phyloP scores from a whole-genome alignment of 2,113 vertebrate genomes.

The Cephalophus harveyi region DNA sequence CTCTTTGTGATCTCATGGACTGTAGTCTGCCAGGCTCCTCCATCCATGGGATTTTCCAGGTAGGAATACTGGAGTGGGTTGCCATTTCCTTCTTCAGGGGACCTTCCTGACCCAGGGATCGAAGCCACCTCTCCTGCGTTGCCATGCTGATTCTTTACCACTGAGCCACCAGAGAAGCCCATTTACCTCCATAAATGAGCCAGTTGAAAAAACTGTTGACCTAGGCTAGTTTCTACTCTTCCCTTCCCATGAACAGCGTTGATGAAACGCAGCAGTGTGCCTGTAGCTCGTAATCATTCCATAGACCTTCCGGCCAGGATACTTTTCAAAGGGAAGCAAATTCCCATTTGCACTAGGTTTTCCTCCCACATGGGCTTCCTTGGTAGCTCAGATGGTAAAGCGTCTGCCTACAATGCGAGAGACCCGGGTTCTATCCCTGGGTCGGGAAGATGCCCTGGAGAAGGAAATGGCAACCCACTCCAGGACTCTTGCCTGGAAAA shows the following conservation, averaged over 20 bases:
- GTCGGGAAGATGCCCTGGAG: too few species aligned
- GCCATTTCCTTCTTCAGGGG: not conserved
- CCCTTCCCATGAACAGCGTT: not conserved
- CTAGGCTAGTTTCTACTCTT: not conserved
- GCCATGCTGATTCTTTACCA: not conserved
- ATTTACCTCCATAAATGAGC: not conserved
- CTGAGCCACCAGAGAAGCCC: not conserved
- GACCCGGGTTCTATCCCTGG: too few species aligned
- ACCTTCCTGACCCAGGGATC: not conserved
- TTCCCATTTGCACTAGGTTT: not conserved
- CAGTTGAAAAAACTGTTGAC: not conserved
- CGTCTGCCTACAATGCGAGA: too few species aligned
- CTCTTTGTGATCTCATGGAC: not conserved
- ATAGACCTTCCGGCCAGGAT: not conserved
- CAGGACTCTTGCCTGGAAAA: too few species aligned
- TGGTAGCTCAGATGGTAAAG: too few species aligned
- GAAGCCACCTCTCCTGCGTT: not conserved
- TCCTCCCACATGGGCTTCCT: not conserved
- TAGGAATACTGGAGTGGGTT: not conserved
- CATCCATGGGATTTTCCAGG: not conserved
- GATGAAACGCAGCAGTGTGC: not conserved
- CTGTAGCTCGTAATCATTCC: not conserved
- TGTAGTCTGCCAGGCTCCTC: not conserved
- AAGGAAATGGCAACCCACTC: too few species aligned
- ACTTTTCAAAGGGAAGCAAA: not conserved